phyloP scores from a whole-genome alignment of 2,888 invertebrate genomes.

The Heliconius hortense region DNA sequence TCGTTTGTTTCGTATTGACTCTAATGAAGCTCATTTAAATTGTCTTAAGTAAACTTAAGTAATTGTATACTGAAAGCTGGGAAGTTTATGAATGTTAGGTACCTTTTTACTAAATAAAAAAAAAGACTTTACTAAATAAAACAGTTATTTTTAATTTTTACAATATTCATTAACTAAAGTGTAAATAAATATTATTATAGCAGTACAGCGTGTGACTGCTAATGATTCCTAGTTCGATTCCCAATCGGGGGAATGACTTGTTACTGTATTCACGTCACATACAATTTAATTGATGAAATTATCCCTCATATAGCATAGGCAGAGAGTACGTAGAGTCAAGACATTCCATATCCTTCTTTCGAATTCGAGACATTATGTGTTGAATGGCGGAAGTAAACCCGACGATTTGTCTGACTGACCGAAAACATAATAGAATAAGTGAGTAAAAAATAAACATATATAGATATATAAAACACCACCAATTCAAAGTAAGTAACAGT shows the following conservation, averaged over 20 bases:
- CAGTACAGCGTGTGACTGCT: neutral
- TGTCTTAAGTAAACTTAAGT: neutral
- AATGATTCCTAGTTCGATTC: neutral
- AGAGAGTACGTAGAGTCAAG: too few species aligned
- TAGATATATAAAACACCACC: too few species aligned
- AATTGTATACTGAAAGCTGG: neutral
- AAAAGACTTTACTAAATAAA: neutral
- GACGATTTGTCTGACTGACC: too few species aligned
- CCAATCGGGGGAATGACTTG: neutral
- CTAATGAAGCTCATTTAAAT: slow-evolving; percentile 2
- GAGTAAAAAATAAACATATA: neutral
- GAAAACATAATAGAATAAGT: too few species aligned
- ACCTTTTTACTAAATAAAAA: neutral
- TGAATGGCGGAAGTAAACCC: too few species aligned
- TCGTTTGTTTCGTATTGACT: neutral
- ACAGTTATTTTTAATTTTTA: neutral
- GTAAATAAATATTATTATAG: neutral
- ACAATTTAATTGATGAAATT: too few species aligned
- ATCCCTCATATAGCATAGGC: too few species aligned
- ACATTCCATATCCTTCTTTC: too few species aligned
- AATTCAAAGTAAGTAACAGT: neutral
- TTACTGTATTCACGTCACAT: too few species aligned
- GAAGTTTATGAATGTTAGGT: neutral
- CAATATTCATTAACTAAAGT: neutral
- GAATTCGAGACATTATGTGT: too few species aligned